phyloP scores from a whole-genome alignment of 2,113 vertebrate genomes.

The Leiothrix lutea region DNA sequence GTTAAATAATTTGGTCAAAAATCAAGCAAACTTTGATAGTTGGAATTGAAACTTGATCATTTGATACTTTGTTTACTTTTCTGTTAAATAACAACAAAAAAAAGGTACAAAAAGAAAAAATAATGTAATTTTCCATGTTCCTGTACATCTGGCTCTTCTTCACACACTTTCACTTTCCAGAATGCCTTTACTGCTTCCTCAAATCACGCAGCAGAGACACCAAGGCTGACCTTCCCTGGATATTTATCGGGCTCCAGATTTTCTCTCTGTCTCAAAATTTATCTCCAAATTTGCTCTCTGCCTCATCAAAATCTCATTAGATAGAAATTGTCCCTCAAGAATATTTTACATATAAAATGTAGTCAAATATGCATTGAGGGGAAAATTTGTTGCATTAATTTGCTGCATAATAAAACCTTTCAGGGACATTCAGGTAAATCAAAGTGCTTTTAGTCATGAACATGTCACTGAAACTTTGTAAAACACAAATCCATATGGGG shows the following conservation, averaged over 20 bases:
- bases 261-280: neutral
- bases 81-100: neutral
- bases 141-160: neutral
- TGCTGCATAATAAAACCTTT: neutral
- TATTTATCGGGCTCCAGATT: neutral
- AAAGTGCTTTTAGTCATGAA: neutral
- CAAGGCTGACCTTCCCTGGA: neutral
- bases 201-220: neutral
- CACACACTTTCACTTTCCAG: neutral
- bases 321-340: neutral
- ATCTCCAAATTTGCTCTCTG: neutral
- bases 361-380: neutral
- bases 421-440: neutral
- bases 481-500: neutral
- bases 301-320: neutral
- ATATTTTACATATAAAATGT: neutral
- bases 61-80: neutral
- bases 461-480: neutral
- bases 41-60: neutral
- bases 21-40: neutral
- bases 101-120: neutral
- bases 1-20: neutral
- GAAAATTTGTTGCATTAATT: neutral
- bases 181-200: neutral
- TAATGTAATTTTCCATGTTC: neutral